Percentiles rank a stretch among this genome's conserved stretches.
Conservation (phyloP, 2,113 vertebrate species). For the Lycocorax pyrrhopterus region DNA sequence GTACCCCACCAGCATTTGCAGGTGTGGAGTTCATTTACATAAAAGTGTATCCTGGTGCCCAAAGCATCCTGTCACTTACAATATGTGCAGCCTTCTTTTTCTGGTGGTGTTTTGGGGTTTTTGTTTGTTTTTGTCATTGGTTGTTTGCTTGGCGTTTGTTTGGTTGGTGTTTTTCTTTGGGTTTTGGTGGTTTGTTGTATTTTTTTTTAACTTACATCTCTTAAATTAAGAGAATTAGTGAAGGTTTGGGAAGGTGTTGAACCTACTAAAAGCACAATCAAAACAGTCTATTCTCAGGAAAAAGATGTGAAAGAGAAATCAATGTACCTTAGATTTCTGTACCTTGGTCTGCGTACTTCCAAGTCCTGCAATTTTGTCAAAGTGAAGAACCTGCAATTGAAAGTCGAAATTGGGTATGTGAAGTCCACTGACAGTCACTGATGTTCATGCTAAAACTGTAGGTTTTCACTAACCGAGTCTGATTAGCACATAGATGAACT, state of each 20-base stretch:
- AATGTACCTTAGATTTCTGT: constrained; percentile 44
- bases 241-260: not conserved
- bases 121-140: not conserved
- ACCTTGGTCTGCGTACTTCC: not conserved
- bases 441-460: not conserved
- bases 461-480: not conserved
- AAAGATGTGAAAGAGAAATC: not conserved
- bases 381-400: constrained; percentile 34
- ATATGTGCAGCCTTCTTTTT: not conserved
- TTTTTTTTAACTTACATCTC: not conserved
- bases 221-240: not conserved
- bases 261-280: not conserved
- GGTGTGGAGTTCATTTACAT: not conserved
- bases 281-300: not conserved
- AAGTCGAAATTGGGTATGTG: not conserved
- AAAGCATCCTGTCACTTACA: not conserved
- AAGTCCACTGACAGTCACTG: not conserved
- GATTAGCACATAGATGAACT: not conserved
- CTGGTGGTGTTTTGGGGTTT: fast-evolving
- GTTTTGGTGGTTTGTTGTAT: not conserved
- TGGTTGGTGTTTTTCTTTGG: not conserved
- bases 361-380: constrained; percentile 38
- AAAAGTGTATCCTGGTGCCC: not conserved
- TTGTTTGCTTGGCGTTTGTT: not conserved
- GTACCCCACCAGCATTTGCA: not conserved